These are phyloP conservation scores for Eidolon dupreanum DNA, from an alignment of 2,797 vertebrate species.

Conservation along the genomic window DNA sequence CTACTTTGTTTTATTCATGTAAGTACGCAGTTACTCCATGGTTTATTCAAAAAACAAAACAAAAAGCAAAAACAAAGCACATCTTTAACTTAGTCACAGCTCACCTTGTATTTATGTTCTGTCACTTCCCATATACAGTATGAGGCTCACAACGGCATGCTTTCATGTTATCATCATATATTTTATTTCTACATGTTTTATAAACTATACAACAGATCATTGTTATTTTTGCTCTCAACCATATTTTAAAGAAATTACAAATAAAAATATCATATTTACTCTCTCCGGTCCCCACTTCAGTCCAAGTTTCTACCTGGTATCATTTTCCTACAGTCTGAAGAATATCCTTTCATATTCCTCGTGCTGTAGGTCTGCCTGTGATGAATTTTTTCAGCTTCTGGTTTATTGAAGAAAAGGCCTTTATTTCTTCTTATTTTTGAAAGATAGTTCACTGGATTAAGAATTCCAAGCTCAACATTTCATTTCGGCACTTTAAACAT, in stretches of 20 bases:
- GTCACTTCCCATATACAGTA: neutral
- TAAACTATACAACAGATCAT: too few species aligned
- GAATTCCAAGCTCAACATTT: neutral
- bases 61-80: neutral
- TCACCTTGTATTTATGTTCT: neutral
- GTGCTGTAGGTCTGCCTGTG: neutral
- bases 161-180: neutral
- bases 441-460: neutral
- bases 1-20: neutral
- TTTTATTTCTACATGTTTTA: neutral
- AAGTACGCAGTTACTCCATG: neutral
- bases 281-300: rapidly evolving
- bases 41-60: neutral
- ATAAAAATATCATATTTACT: neutral
- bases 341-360: neutral
- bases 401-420: neutral
- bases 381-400: neutral
- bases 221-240: neutral
- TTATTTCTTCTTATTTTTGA: neutral
- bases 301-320: neutral
- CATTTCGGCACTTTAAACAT: neutral
- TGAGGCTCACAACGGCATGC: rapidly evolving
- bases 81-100: neutral
- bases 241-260: neutral
- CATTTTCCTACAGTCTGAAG: neutral